These are phyloP conservation scores for Lysandra coridon DNA, from an alignment of 2,888 invertebrate genomes.

Conservation along the genomic window DNA sequence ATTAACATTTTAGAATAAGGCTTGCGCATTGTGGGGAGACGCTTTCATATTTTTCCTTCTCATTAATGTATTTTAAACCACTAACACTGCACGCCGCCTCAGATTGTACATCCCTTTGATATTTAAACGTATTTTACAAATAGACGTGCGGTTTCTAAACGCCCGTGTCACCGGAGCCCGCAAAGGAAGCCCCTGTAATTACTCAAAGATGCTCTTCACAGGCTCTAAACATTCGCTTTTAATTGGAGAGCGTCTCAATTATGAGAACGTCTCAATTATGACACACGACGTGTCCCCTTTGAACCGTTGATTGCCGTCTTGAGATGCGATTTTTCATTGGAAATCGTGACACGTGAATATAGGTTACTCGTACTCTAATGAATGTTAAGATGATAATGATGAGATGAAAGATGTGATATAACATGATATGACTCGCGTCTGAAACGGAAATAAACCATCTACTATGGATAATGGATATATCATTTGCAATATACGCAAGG, in stretches of 20 bases:
- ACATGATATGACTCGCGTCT: background rate
- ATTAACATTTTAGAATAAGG: conserved; percentile 10
- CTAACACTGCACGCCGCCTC: conserved; percentile 49
- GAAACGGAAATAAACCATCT: background rate
- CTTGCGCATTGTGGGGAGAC: conserved; percentile 19
- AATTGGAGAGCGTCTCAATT: conserved; percentile 74
- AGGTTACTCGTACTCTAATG: conserved; percentile 17
- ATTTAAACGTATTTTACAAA: conserved; percentile 51
- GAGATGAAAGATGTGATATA: background rate
- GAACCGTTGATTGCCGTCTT: conserved; percentile 67
- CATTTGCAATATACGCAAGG: background rate
- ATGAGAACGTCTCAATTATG: conserved; percentile 63
- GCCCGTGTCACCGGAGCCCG: conserved; percentile 44
- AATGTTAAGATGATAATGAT: background rate
- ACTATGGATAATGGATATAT: background rate
- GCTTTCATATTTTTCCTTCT: conserved; percentile 24
- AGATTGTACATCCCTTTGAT: conserved; percentile 43
- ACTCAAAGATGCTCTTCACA: conserved; percentile 57
- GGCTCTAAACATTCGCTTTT: conserved; percentile 66
- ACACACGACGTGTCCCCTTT: conserved; percentile 66
- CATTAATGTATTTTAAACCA: conserved; percentile 47
- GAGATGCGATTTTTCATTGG: conserved; percentile 35
- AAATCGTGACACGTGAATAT: conserved; percentile 12
- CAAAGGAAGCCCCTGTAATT: conserved; percentile 60
- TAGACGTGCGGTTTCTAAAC: conserved; percentile 52